A percentile compares a stretch with the other conserved stretches of the same genome.
Conservation (phyloP, 2,797 vertebrate species). For the Cephalopachus bancanus region DNA sequence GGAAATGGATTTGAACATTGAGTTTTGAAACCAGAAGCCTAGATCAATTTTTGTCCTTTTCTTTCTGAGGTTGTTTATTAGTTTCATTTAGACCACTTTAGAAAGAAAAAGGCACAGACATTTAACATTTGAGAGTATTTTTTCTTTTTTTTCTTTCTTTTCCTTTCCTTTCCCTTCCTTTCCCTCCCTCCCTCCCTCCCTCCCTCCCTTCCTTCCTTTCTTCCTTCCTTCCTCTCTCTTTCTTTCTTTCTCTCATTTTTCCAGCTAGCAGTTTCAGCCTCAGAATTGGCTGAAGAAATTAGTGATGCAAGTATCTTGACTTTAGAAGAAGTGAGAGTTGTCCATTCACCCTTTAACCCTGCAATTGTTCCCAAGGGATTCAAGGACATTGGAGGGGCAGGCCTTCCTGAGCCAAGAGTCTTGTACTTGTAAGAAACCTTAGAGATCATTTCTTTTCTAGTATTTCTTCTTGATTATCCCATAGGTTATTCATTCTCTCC, state of each 20-base stretch:
- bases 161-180: too few species aligned
- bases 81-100: conserved; percentile 8
- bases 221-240: too few species aligned
- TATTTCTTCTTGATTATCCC: not conserved
- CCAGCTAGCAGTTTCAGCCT: not conserved
- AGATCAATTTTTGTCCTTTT: conserved; percentile 23
- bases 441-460: not conserved
- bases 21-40: conserved; percentile 17
- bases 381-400: not conserved
- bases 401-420: not conserved
- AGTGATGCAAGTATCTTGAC: not conserved
- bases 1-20: not conserved
- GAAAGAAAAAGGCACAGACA: not conserved
- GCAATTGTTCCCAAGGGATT: not conserved
- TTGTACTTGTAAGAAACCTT: not conserved
- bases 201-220: too few species aligned
- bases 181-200: too few species aligned
- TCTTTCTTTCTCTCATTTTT: not conserved
- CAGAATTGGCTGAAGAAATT: not conserved
- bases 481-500: not conserved
- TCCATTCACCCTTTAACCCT: not conserved
- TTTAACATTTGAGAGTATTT: not conserved
- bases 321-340: not conserved
- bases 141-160: not conserved
- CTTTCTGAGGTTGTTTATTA: not conserved